These are phyloP conservation scores for Mycteria americana DNA, from an alignment of 2,797 vertebrate genomes.

Conservation along the genomic window DNA sequence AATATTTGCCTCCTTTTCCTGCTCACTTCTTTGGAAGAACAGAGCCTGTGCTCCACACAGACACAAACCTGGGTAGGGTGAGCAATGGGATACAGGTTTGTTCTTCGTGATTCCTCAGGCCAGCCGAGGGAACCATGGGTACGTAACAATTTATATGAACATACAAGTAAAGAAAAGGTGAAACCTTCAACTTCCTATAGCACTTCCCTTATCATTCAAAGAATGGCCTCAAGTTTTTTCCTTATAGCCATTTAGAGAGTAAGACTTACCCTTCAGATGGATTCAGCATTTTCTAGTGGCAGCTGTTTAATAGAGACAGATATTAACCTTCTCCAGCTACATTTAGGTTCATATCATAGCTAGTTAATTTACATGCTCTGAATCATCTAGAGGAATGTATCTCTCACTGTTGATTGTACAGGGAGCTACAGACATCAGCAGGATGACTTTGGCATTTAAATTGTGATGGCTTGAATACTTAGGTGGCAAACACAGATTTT, in stretches of 20 bases:
- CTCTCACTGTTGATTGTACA: neutral
- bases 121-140: neutral
- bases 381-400: neutral
- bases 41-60: neutral
- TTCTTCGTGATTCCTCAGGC: neutral
- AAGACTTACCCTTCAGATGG: neutral
- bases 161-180: neutral
- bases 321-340: neutral
- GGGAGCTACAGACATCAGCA: neutral
- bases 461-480: neutral
- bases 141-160: neutral
- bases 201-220: neutral
- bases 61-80: neutral
- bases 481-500: neutral
- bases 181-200: neutral
- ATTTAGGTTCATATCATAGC: neutral
- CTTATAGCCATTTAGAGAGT: neutral
- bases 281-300: neutral
- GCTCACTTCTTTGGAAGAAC: neutral
- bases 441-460: neutral
- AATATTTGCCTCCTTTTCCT: neutral
- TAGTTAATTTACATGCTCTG: neutral
- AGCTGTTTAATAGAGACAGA: neutral
- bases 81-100: neutral
- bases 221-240: neutral